Evolutionary conservation across 1,140 invertebrate genomes (phyloP).

Genomic region (Reticulitermes speratus): DNA sequence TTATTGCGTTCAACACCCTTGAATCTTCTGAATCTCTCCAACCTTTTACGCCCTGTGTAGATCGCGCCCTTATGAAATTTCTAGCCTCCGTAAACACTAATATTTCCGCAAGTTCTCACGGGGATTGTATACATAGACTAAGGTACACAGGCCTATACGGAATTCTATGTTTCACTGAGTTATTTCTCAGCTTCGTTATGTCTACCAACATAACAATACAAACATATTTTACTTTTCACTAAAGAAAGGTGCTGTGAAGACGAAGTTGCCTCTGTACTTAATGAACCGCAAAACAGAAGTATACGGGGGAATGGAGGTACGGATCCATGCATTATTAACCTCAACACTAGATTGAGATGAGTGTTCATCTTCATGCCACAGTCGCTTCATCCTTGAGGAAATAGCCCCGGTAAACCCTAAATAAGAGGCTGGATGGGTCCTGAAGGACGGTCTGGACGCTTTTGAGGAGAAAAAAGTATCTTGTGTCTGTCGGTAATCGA

Average conservation of each 20-base stretch:
- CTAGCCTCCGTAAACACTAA: not conserved
- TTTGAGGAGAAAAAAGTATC: too few relatives aligned
- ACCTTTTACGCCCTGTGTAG: not conserved
- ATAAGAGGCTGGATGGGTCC: too few relatives aligned
- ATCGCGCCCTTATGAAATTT: not conserved
- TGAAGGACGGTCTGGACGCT: too few relatives aligned
- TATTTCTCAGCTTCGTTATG: not conserved
- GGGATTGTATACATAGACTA: not conserved
- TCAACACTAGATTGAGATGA: too few relatives aligned
- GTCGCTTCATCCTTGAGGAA: too few relatives aligned
- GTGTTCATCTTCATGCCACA: too few relatives aligned
- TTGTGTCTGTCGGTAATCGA: too few relatives aligned
- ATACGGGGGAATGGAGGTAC: too few relatives aligned
- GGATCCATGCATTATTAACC: too few relatives aligned
- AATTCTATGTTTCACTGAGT: not conserved
- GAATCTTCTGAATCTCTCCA: not conserved
- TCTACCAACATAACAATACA: not conserved
- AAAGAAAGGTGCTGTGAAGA: not conserved
- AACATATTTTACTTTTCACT: not conserved
- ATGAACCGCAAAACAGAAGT: too few relatives aligned
- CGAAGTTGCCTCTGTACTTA: too few relatives aligned
- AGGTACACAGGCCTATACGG: not conserved
- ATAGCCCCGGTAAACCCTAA: too few relatives aligned
- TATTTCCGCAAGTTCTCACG: not conserved
- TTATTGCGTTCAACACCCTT: not conserved